phyloP scores from a whole-genome alignment of 2,113 vertebrate species.

The Petrocephalus zakoni region DNA sequence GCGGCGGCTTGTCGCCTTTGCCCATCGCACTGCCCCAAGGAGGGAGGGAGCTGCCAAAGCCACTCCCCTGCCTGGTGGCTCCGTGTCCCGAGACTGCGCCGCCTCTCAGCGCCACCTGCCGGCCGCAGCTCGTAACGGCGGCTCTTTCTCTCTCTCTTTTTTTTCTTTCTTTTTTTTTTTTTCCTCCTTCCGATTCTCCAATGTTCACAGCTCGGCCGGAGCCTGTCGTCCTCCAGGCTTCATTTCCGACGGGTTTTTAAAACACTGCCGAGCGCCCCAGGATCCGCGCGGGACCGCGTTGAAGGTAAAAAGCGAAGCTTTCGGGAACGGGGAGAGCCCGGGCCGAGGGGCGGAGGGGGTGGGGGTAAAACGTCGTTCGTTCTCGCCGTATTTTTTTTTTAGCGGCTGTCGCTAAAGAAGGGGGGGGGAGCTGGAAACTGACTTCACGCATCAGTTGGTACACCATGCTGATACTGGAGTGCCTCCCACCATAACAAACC shows the following conservation, averaged over 20 bases:
- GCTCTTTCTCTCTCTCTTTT: conserved; percentile 29
- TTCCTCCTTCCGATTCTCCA: conserved; percentile 66
- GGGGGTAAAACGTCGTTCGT: conserved; percentile 59
- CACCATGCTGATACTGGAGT: conserved; percentile 60
- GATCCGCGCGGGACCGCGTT: conserved; percentile 64
- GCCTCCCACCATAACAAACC: conserved; percentile 58
- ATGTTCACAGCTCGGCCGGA: conserved; percentile 74
- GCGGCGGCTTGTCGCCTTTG: conserved; percentile 20
- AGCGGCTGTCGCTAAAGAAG: conserved; percentile 52
- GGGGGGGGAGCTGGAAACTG: conserved; percentile 49
- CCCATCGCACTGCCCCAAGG: conserved; percentile 34
- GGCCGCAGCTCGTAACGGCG: conserved; percentile 45
- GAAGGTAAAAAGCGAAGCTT: conserved; percentile 64
- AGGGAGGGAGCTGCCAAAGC: conserved; percentile 30
- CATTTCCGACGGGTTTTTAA: conserved; percentile 65
- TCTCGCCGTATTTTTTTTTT: conserved; percentile 58
- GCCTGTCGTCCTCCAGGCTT: conserved; percentile 63
- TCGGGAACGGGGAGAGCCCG: conserved; percentile 28
- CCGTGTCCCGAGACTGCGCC: conserved; percentile 24
- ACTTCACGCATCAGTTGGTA: conserved; percentile 72
- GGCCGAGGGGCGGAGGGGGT: conserved; percentile 11
- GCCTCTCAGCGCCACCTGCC: conserved; percentile 45
- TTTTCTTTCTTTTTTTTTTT: background rate
- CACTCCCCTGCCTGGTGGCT: conserved; percentile 33
- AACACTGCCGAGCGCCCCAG: conserved; percentile 54